Evolutionary conservation across 2,797 vertebrate genomes (phyloP).

Genomic region (Alcedo quadribrachys): DNA sequence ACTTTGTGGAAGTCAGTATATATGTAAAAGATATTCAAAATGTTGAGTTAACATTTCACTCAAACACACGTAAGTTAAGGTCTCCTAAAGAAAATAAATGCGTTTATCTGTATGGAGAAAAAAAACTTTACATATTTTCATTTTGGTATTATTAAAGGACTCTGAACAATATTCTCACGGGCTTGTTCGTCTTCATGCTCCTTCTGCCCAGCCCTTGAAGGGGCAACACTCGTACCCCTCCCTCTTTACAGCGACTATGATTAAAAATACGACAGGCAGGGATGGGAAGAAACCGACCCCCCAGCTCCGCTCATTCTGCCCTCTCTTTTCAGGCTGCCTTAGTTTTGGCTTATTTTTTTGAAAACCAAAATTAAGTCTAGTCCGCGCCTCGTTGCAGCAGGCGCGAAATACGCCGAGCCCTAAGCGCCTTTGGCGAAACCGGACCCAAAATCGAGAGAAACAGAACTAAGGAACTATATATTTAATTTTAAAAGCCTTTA

Average conservation of each 20-base stretch:
- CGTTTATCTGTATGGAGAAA: conserved; percentile 97
- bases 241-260: background rate
- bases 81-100: conserved; percentile 95
- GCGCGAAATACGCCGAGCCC: background rate
- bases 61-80: conserved; percentile 89
- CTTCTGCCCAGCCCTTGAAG: background rate
- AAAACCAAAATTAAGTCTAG: background rate
- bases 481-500: conserved; percentile 51
- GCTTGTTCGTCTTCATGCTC: conserved; percentile 45
- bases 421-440: background rate
- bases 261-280: background rate
- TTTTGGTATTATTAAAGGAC: conserved; percentile 99
- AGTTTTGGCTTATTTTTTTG: background rate
- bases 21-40: conserved; percentile 99
- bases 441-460: background rate
- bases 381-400: background rate
- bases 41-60: conserved; percentile 94
- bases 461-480: conserved; percentile 6
- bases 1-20: conserved; percentile 99
- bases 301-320: background rate
- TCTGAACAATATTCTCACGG: conserved; percentile 79
- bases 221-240: background rate
- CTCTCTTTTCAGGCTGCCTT: background rate
- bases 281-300: background rate
- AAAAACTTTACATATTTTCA: conserved; percentile 97